Base-by-base conservation (phyloP, 1,140 invertebrate genomes). In the Trachymyrmex cornetzi region DNA sequence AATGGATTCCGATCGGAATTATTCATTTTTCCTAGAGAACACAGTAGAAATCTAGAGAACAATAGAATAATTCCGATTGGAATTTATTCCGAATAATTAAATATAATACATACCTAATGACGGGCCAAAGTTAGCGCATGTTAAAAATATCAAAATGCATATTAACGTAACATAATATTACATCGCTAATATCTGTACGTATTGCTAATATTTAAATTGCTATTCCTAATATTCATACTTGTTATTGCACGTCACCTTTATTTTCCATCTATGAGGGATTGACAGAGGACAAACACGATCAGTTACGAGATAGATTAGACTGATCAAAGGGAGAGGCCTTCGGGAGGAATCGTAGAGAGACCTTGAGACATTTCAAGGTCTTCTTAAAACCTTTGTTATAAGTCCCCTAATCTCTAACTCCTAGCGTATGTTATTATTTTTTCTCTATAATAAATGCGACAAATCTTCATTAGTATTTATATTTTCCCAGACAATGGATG, bases 201-300 rank as follows among this genome's bases (percentile, higher is more conserved):
- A 44, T 44, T 44, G 38, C 38, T 11, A 44, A 44, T 44, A 44
- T 44, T 11, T 44, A 44, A 44, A 44, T 44, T 44, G 9, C 38
- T 66, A 38, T 66, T 66, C 19, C 19, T 5, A 38, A 66, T 66
- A 66, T 66, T 66, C 38, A 34, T 66, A 38, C 30, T 30, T n/a
- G 19, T 66, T 34, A n/a, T 66, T 38, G 30, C 19, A 12, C 9
- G 63, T 30, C 27, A 64, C 6, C 7, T 19, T 34, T n/a, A 9
- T 34, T 66, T 34, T 34, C 19, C 6, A 14, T 14, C 12, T 27
- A 34, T 1, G 16, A 34, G 9, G 30, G 30, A 22, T 66, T 11
- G 30, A 38, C 64, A 19, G 9, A 19, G 19, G 5, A 9, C 19
- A 38, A 9, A 64, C 30, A 7, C 16, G 19, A 38, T 14, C n/a